phyloP scores from a whole-genome alignment of 1,140 invertebrate genomes.

The Pygmarrhopalites habei region DNA sequence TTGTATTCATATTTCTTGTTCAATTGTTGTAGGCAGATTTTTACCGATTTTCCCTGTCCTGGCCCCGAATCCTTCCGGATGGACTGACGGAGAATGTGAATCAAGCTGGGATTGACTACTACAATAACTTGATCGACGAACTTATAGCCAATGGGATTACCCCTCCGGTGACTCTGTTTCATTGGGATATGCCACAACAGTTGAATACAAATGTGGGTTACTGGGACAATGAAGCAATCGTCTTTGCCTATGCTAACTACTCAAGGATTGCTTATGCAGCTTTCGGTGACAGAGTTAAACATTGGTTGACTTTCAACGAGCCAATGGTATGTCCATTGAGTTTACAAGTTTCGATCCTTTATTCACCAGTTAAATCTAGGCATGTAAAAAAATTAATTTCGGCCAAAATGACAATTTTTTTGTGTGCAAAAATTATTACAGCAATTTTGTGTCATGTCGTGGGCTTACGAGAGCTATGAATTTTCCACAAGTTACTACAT shows the following conservation, averaged over 20 bases:
- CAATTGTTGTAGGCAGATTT: slow-evolving; percentile 22
- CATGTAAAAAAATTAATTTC: background rate
- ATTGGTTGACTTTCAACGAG: slow-evolving; percentile 40
- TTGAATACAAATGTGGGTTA: slow-evolving; percentile 24
- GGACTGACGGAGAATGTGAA: slow-evolving; percentile 39
- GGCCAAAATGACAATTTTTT: background rate
- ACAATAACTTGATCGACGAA: slow-evolving; percentile 39
- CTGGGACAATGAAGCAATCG: slow-evolving; percentile 31
- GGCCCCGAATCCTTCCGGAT: slow-evolving; percentile 34
- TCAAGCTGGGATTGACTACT: slow-evolving; percentile 42
- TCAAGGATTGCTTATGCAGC: slow-evolving; percentile 22
- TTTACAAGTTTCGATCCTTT: background rate
- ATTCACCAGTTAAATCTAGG: background rate
- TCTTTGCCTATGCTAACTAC: slow-evolving; percentile 31
- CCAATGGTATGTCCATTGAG: slow-evolving; percentile 47
- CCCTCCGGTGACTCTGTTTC: slow-evolving; percentile 43
- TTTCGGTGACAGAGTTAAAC: slow-evolving; percentile 38
- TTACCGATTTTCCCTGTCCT: slow-evolving; percentile 36
- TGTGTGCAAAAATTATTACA: background rate
- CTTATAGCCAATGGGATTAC: slow-evolving; percentile 36
- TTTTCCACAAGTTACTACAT: background rate
- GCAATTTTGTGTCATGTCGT: background rate
- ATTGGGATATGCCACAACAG: slow-evolving; percentile 42
- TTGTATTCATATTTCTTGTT: no score
- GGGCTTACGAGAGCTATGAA: background rate